These are phyloP conservation scores for Camptogramma bilineatum DNA, from an alignment of 2,888 invertebrate species.

Conservation along the genomic window DNA sequence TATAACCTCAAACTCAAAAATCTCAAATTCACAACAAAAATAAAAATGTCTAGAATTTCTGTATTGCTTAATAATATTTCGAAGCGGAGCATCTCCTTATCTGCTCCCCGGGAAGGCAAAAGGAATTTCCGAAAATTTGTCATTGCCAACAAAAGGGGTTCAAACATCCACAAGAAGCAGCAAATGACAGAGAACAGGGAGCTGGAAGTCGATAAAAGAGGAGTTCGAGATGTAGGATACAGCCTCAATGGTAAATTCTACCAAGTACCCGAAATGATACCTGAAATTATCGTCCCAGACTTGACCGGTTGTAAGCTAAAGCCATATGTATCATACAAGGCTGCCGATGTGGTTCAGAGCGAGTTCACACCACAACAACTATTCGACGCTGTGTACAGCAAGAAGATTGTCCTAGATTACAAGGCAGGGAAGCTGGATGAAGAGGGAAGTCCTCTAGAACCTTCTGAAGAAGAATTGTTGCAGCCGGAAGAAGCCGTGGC, in stretches of 20 bases:
- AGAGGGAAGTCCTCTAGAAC: conserved; percentile 88
- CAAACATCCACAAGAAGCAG: conserved; percentile 86
- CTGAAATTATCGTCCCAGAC: conserved; percentile 96
- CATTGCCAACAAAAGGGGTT: conserved; percentile 91
- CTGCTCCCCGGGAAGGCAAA: conserved; percentile 86
- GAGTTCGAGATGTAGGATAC: conserved; percentile 88
- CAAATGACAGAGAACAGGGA: conserved; percentile 86
- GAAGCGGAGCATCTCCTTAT: conserved; percentile 69
- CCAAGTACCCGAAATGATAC: conserved; percentile 93
- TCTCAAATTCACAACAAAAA: conserved; percentile 14
- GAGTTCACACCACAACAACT: conserved; percentile 94
- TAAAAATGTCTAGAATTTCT: conserved; percentile 71
- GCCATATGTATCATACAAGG: conserved; percentile 97
- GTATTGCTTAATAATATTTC: conserved; percentile 65
- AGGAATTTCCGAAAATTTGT: conserved; percentile 93
- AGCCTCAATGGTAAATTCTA: conserved; percentile 83
- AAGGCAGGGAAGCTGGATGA: conserved; percentile 88
- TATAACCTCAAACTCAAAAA: conserved; percentile 47
- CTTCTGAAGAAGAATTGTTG: conserved; percentile 89
- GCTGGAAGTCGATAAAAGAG: conserved; percentile 89
- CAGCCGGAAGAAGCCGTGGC: conserved; percentile 89
- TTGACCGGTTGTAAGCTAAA: conserved; percentile 93
- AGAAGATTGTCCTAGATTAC: conserved; percentile 92
- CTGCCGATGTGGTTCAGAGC: conserved; percentile 89
- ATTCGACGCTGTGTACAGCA: conserved; percentile 91